phyloP scores from a whole-genome alignment of 2,797 vertebrate species.

The Peromyscus eremicus region DNA sequence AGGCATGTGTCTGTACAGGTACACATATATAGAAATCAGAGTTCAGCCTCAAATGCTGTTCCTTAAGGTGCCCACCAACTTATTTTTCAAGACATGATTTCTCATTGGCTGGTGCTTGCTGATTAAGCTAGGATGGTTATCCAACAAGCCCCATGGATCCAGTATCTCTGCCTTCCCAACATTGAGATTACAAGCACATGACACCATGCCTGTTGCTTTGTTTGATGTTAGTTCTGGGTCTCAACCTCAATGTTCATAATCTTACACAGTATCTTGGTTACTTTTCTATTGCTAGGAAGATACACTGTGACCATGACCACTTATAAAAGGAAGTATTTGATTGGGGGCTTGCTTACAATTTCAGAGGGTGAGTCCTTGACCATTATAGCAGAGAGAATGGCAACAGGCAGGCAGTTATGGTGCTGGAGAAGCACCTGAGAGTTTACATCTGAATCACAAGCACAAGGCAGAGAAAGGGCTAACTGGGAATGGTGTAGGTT shows the following conservation, averaged over 20 bases:
- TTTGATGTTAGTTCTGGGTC: background rate
- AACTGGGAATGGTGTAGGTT: too few relatives aligned
- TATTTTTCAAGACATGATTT: background rate
- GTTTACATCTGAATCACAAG: background rate
- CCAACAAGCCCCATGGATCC: background rate
- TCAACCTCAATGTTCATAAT: background rate
- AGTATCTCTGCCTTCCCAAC: background rate
- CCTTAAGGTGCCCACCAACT: background rate
- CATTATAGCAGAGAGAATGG: background rate
- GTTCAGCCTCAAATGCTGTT: background rate
- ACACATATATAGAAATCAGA: background rate
- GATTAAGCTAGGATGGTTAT: background rate
- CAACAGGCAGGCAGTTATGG: background rate
- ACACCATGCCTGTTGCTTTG: background rate
- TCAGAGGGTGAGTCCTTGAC: background rate
- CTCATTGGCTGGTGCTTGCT: background rate
- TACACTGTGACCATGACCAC: background rate
- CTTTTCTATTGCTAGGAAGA: background rate
- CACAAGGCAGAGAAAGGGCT: background rate
- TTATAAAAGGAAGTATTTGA: background rate
- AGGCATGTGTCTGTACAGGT: background rate
- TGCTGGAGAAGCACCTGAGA: background rate
- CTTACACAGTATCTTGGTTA: background rate
- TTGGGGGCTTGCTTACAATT: background rate
- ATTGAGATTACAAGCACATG: background rate